Conservation (phyloP, 1,140 invertebrate species). For the Amyelois transitella region DNA sequence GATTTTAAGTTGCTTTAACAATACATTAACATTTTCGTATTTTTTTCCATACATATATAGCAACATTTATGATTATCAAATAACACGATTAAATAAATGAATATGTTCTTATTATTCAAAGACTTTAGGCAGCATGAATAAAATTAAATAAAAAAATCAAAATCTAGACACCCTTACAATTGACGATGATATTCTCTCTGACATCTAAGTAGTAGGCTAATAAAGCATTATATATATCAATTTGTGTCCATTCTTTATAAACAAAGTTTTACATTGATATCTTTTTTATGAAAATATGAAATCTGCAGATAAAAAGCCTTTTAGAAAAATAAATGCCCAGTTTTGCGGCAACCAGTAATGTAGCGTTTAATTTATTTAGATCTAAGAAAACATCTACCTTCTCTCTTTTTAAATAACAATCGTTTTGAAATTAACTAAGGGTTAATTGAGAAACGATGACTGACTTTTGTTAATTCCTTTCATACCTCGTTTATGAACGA, state of each 20-base stretch:
- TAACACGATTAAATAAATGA: neutral
- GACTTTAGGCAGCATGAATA: neutral
- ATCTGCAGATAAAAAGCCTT: constrained; percentile 18
- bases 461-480: too few species aligned
- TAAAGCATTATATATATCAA: neutral
- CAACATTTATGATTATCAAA: neutral
- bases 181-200: constrained; percentile 18
- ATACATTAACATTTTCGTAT: neutral
- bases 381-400: constrained; percentile 3
- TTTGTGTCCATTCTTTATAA: neutral
- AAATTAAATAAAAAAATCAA: neutral
- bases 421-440: too few species aligned
- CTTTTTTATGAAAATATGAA: constrained; percentile 15
- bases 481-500: too few species aligned
- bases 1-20: neutral
- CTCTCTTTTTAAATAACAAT: neutral
- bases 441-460: too few species aligned
- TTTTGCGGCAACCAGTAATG: constrained; percentile 7
- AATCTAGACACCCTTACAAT: constrained; percentile 27
- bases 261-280: neutral
- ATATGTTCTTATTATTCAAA: neutral
- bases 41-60: neutral
- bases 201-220: neutral
- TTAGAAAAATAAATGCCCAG: constrained; percentile 29
- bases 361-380: neutral